Base-by-base conservation (phyloP, 2,113 vertebrate genomes). In the Phylloscopus trochiloides region DNA sequence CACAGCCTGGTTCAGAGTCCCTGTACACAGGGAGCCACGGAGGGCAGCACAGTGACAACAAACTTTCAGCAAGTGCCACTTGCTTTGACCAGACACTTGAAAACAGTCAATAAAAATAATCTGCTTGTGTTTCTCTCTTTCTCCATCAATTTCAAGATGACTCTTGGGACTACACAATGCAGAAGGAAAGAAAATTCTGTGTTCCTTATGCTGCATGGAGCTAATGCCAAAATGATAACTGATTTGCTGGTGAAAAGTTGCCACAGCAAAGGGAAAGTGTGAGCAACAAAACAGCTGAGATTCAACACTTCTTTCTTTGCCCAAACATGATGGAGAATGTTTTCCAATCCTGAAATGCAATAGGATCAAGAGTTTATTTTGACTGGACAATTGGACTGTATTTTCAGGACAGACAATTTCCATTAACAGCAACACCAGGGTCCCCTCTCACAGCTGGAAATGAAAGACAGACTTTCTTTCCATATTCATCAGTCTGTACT, bases 401-500 rank as follows among this genome's bases (percentile, higher is more conserved):
- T 86, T 95, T 89, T 88, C 73, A 90, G 24, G 55, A 79, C 73
- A 89, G 92, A 75, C 17, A 89, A 55, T 38, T 90, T 91, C 73
- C 91, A 91, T 85, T 78, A 89, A 89, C 79, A 94, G 66, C 79
- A 93, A 65, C 77, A 78, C 29, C 58, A 79, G 62, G 38, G 83
- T 89, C 34, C 50, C 77, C 50, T 61, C 19, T 86, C 89, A 88
- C 91, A 94, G 84, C 58, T 94, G 91, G 92, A 85, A 92, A 91
- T 32, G 66, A 55, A 91, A 79, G 78, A 16, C 48, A 86, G 86
- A 92, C 47, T 70, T 82, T 61, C 31, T 31, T 54, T 82, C 77
- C 81, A 61, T 83, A 95, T 92, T 92, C 94, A 95, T 90, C 74
- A 85, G 80, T 86, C 80, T 94, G 42, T 31, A 63, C 42, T 91